Conservation (phyloP, 2,888 invertebrate species). For the Dusona sp. region DNA sequence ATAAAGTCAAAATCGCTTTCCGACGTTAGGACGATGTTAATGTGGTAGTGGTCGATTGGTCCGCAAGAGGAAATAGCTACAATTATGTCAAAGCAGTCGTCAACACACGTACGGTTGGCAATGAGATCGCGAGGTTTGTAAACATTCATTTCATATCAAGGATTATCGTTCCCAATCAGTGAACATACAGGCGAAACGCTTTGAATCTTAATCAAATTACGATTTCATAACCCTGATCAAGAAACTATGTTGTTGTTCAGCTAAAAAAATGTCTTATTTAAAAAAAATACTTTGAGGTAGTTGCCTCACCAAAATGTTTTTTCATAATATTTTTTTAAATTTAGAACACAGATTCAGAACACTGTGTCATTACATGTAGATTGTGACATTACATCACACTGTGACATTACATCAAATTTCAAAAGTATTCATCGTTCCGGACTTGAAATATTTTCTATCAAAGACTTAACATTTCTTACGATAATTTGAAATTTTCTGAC, state of each 20-base stretch:
- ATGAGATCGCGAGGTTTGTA: slow-evolving; percentile 85
- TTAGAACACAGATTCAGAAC: too few species aligned
- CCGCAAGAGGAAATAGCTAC: slow-evolving; percentile 87
- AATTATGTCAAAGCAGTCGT: slow-evolving; percentile 88
- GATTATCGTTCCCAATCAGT: not conserved
- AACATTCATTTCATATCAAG: not conserved
- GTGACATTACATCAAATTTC: too few species aligned
- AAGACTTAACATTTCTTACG: too few species aligned
- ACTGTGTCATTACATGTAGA: too few species aligned
- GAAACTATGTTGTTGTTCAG: not conserved
- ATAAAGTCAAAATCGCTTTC: not conserved
- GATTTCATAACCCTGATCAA: not conserved
- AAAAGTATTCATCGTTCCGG: too few species aligned
- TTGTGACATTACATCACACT: too few species aligned
- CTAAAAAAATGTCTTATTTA: not conserved
- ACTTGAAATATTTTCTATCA: too few species aligned
- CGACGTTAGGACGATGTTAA: slow-evolving; percentile 87
- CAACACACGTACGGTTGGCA: slow-evolving; percentile 87
- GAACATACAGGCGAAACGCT: not conserved
- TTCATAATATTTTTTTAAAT: too few species aligned
- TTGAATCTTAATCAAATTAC: not conserved
- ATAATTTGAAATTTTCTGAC: not conserved
- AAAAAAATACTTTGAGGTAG: not conserved
- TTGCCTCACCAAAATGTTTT: not conserved
- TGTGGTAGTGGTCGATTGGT: slow-evolving; percentile 89